These are phyloP conservation scores for Acanthosoma haemorrhoidale DNA, from an alignment of 2,888 invertebrate genomes.

Conservation along the genomic window DNA sequence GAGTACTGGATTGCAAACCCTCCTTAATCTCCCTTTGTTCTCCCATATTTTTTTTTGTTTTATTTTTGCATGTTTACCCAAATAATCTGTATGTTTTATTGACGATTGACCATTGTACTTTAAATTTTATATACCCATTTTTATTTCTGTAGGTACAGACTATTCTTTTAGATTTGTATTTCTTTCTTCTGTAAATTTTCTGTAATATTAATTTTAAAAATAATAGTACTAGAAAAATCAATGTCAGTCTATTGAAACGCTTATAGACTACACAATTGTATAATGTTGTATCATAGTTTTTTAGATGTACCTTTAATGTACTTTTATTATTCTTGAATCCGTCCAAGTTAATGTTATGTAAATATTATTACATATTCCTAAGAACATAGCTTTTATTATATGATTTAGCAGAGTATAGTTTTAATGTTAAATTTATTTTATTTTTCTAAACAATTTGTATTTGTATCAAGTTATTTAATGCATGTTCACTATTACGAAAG, in stretches of 20 bases:
- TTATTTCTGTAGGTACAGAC: neutral
- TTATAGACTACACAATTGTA: neutral
- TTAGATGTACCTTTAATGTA: slow-evolving; percentile 5
- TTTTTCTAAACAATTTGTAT: slow-evolving; percentile 5
- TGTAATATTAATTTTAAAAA: neutral
- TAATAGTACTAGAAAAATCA: neutral
- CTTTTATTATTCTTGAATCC: neutral
- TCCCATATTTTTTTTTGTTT: neutral
- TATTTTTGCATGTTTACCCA: neutral
- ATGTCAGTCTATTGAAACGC: neutral
- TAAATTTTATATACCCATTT: neutral
- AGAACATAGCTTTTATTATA: neutral
- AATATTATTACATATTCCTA: neutral
- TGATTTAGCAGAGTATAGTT: neutral
- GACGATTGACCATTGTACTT: neutral
- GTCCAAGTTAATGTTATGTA: neutral
- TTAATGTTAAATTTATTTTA: neutral
- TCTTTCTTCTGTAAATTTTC: neutral
- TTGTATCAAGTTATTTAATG: neutral
- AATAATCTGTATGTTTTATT: slow-evolving; percentile 13
- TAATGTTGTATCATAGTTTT: neutral
- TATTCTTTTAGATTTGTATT: neutral
- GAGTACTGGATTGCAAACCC: neutral
- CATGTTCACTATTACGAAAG: neutral
- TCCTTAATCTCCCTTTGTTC: neutral